Conservation (phyloP, 1,140 invertebrate species). For the Micrasema longulum region DNA sequence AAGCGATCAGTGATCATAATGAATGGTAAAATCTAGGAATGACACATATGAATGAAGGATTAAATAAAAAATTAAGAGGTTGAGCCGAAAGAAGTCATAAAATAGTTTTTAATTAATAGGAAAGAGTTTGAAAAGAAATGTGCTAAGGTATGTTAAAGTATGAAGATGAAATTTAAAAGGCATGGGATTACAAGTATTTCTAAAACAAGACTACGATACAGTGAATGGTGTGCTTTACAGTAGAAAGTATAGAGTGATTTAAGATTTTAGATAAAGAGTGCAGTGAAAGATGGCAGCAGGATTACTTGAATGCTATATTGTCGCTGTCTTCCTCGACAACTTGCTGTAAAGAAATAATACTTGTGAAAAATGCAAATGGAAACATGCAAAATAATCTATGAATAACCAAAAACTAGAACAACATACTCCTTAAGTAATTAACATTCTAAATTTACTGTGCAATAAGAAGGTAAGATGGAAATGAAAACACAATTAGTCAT, state of each 20-base stretch:
- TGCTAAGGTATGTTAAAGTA: too few species aligned
- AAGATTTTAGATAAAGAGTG: constrained; percentile 25
- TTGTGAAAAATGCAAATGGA: constrained; percentile 25
- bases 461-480: not conserved
- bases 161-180: too few species aligned
- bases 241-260: constrained; percentile 28
- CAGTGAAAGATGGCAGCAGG: constrained; percentile 42
- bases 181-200: too few species aligned
- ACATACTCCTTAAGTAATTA: too few species aligned
- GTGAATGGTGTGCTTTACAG: not conserved
- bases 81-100: not conserved
- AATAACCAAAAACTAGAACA: too few species aligned
- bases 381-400: constrained; percentile 4
- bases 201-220: not conserved
- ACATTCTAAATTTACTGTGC: not conserved
- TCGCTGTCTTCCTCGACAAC: constrained; percentile 51
- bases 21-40: constrained; percentile 32
- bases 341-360: constrained; percentile 52
- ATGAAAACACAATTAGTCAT: too few species aligned
- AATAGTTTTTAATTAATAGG: too few species aligned
- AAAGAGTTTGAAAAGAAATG: too few species aligned
- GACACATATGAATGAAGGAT: constrained; percentile 35
- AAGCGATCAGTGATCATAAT: constrained; percentile 28
- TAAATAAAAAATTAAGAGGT: constrained; percentile 32
- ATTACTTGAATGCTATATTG: constrained; percentile 51